Evolutionary conservation across 2,113 vertebrate species (phyloP), one percentile per base, ranked within the genome.

Genomic region (Oncorhynchus nerka): DNA sequence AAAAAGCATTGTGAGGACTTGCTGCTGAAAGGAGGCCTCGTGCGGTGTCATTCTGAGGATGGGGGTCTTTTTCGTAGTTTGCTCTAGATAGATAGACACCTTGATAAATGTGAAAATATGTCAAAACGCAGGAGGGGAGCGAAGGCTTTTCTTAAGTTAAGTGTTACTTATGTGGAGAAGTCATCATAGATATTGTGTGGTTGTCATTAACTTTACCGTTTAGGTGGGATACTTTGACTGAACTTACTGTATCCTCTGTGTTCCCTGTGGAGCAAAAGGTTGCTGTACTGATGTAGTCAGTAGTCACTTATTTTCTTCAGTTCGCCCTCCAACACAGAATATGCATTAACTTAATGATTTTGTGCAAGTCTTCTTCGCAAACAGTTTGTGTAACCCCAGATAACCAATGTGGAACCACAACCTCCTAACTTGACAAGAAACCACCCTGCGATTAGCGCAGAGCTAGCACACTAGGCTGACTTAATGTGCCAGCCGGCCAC

Each of bases 61-160:
- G n/a, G 20, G 32, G 32, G n/a, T 11, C 19, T 28, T 13, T 45
- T 70, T 89, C 91, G 91, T 91, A 91, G 88, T 90, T 92, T 83
- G 78, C 51, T 87, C 86, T 88, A 90, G 89, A 92, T 87, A 83
- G 89, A 91, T 84, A 88, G 88, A 85, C 85, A 90, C 89, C 87
- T 86, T 84, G 88, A 90, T 91, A 89, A 91, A 89, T 87, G 86
- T 83, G 84, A 80, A 91, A 91, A 92, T 89, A 89, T 92, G 91
- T 90, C 89, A 91, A 89, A 91, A 90, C 89, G 89, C 89, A 84
- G 89, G 89, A 88, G 89, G 89, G 88, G 86, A 81, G 85, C 82
- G 26, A 51, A 76, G 81, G 66, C 83, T 89, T 81, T 89, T 88
- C 82, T 79, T 84, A 45, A 45, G 39, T 9, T 83, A 88, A 86